Base-by-base conservation (phyloP, 2,888 invertebrate genomes). In the Hedya salicella region DNA sequence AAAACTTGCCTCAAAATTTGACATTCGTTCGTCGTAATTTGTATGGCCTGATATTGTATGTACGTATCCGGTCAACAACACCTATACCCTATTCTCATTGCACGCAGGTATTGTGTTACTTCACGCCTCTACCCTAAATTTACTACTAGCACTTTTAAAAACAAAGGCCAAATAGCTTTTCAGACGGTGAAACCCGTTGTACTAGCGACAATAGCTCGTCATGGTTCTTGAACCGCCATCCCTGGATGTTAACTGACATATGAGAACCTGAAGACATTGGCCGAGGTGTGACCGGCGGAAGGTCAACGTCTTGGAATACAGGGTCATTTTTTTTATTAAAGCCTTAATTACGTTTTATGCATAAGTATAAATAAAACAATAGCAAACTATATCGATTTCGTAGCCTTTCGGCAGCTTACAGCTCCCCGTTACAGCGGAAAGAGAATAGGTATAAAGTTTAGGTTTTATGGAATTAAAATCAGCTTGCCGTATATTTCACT, bases 261-360 rank as follows among this genome's bases (percentile, higher is more conserved):
- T 25, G 57, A 64, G 64, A 64, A 52, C 44, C 16, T 2, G 57
- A 44, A 64, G 57, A 64, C 64, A 57, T 64, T 64, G 64, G 54
- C 46, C n/a, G 36, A 36, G 36, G 36, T 36, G 36, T 1, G 6
- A n/a, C 25, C 25, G 36, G n/a, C 16, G 44, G 57, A 57, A 50
- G 64, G 57, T 50, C 42, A 56, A 63, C 49, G 40, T 57, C 64
- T 59, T 57, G 6, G 16, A 19, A 44, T 21, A 32, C 32, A 32
- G 19, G 57, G 32, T 17, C 49, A n/a, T 19, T 6, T 25, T n/a
- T n/a, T n/a, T n/a, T n/a, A n/a, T n/a, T n/a, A n/a, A n/a, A n/a
- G n/a, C n/a, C n/a, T n/a, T n/a, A n/a, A n/a, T n/a, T n/a, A n/a
- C n/a, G n/a, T n/a, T n/a, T n/a, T n/a, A n/a, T n/a, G n/a, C n/a